These are phyloP conservation scores for Dicrurus megarhynchus DNA, from an alignment of 2,113 vertebrate species.

Conservation along the genomic window DNA sequence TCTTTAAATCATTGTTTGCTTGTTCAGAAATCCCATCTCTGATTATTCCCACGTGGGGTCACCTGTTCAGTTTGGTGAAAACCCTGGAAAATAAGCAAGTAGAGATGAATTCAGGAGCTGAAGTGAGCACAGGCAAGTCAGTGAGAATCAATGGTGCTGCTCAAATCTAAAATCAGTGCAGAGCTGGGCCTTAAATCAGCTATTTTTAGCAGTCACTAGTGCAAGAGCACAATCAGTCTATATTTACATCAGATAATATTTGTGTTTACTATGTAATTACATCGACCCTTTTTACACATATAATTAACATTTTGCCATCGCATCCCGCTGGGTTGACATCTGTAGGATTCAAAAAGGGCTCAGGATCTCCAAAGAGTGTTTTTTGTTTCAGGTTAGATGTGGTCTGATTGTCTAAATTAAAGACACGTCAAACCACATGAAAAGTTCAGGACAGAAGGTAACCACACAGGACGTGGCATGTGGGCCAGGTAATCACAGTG, in stretches of 20 bases:
- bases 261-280: slow-evolving; percentile 51
- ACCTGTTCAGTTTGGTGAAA: not conserved
- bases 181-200: not conserved
- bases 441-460: slow-evolving; percentile 58
- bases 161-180: not conserved
- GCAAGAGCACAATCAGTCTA: slow-evolving; percentile 26
- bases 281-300: slow-evolving; percentile 14
- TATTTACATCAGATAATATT: slow-evolving; percentile 62
- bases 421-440: slow-evolving; percentile 71
- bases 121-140: not conserved
- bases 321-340: slow-evolving; percentile 54
- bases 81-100: not conserved
- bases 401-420: slow-evolving; percentile 67
- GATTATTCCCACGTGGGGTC: not conserved
- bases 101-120: not conserved
- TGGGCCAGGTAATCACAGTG: slow-evolving; percentile 53
- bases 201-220: slow-evolving; percentile 34
- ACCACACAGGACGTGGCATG: slow-evolving; percentile 69
- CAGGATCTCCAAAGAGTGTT: slow-evolving; percentile 50
- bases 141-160: not conserved
- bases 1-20: not conserved
- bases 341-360: slow-evolving; percentile 45
- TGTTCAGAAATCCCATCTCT: not conserved
- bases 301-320: slow-evolving; percentile 60
- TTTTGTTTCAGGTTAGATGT: slow-evolving; percentile 59